phyloP scores from a whole-genome alignment of 2,113 vertebrate species.

The Delphinapterus leucas region DNA sequence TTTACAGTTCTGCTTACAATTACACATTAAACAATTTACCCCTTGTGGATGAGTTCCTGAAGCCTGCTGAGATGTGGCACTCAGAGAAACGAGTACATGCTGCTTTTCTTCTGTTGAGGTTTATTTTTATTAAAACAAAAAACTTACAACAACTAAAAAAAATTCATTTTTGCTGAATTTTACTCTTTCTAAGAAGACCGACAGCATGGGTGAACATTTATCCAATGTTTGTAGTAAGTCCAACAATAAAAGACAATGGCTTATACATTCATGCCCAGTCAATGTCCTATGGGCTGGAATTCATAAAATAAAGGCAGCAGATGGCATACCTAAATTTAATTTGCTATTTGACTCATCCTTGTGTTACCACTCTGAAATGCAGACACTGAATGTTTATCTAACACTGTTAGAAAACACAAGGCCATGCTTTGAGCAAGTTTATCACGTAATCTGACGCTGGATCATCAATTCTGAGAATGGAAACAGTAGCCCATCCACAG shows the following conservation, averaged over 20 bases:
- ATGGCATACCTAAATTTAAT: conserved; percentile 80
- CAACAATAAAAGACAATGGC: conserved; percentile 47
- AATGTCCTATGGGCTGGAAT: conserved; percentile 66
- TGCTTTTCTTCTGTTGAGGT: conserved; percentile 60
- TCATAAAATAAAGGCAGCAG: conserved; percentile 76
- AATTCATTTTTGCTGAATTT: conserved; percentile 52
- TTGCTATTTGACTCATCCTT: conserved; percentile 78
- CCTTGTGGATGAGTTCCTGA: conserved; percentile 61
- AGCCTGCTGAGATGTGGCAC: conserved; percentile 59
- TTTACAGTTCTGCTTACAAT: conserved; percentile 64
- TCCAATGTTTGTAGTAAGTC: conserved; percentile 37
- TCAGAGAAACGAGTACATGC: conserved; percentile 45
- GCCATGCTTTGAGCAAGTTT: conserved; percentile 55
- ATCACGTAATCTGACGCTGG: conserved; percentile 58
- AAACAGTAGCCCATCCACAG: conserved; percentile 44
- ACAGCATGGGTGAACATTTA: conserved; percentile 38
- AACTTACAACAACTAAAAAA: conserved; percentile 24
- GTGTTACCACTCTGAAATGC: conserved; percentile 58
- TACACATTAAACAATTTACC: conserved; percentile 68
- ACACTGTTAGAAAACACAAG: conserved; percentile 50
- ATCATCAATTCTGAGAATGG: conserved; percentile 43
- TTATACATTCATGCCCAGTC: conserved; percentile 59
- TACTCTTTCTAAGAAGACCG: conserved; percentile 55
- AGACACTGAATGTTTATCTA: conserved; percentile 60
- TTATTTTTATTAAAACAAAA: conserved; percentile 69